Evolutionary conservation across 1,140 invertebrate genomes (phyloP), one percentile per base, ranked within the genome.

Genomic region (Drosophila simulans): DNA sequence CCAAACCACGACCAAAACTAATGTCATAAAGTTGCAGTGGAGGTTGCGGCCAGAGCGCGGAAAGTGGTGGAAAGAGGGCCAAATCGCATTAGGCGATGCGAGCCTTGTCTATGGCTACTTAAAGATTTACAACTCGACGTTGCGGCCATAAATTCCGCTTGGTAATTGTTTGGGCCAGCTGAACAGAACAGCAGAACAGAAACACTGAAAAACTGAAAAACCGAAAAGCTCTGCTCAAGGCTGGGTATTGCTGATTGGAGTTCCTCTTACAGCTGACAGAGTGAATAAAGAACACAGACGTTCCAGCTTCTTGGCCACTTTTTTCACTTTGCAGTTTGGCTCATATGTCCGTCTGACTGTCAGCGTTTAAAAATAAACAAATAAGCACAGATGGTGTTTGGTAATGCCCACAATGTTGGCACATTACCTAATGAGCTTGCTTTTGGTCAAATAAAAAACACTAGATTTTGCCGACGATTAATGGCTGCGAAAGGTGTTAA

Each of bases 1-100:
- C 53, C 25, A 15, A 75, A 76, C 71, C 72, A 56, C 60, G 52
- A 58, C 72, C 72, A 76, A 76, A 76, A 66, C 72, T 65, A 76
- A 76, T 76, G 72, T 76, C 72, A 76, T 76, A 76, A 76, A 76
- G 53, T 76, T 76, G 73, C 69, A 72, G 66, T 72, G 8, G 31
- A 31, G 31, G 31, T 8, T 31, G 31, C 1, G 31, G 31, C 31
- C 31, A 31, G 31, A 59, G 69, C 52, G 45, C 8, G 4, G 42
- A 20, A n/a, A 5, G 43, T 5, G 4, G 43, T 1, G 12, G 34
- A 31, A 34, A 25, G 66, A 40, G 66, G 71, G 45, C 15, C 42
- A 62, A 74, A 74, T 74, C 70, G 71, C 71, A 74, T 74, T 74
- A 74, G 70, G 71, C 68, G 57, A 75, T 70, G 51, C 66, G 63